These are phyloP conservation scores for Scaptomyza montana DNA, from an alignment of 1,140 invertebrate genomes.

Conservation along the genomic window DNA sequence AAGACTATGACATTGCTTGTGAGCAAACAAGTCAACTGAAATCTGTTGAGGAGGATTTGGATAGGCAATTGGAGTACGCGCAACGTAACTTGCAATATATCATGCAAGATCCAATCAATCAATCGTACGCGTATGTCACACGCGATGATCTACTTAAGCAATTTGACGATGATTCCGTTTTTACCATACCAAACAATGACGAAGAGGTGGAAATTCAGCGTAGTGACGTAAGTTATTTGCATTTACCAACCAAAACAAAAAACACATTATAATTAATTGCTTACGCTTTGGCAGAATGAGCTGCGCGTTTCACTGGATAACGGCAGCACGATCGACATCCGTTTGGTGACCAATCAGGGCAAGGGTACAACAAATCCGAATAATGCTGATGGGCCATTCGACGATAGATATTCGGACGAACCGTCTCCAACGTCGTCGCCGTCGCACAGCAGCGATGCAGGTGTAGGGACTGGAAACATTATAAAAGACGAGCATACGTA, in stretches of 20 bases:
- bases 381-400: constrained; percentile 49
- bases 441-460: constrained; percentile 65
- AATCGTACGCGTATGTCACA: constrained; percentile 79
- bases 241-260: background rate
- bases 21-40: constrained; percentile 63
- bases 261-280: background rate
- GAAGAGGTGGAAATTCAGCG: constrained; percentile 74
- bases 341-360: constrained; percentile 76
- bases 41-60: constrained; percentile 65
- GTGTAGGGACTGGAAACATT: constrained; percentile 60
- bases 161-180: constrained; percentile 72
- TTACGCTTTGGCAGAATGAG: constrained; percentile 37
- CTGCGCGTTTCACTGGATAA: constrained; percentile 72
- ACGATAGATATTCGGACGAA: constrained; percentile 65
- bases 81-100: constrained; percentile 73
- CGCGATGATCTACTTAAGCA: constrained; percentile 73
- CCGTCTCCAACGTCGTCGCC: constrained; percentile 66
- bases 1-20: constrained; percentile 56
- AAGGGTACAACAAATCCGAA: constrained; percentile 63
- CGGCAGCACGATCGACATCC: constrained; percentile 79
- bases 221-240: constrained; percentile 37
- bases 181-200: constrained; percentile 78
- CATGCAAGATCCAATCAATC: constrained; percentile 72
- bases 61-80: constrained; percentile 72
- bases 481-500: constrained; percentile 79